Conservation (phyloP, 2,113 vertebrate genomes). For the Ptychochromis oligacanthus region DNA sequence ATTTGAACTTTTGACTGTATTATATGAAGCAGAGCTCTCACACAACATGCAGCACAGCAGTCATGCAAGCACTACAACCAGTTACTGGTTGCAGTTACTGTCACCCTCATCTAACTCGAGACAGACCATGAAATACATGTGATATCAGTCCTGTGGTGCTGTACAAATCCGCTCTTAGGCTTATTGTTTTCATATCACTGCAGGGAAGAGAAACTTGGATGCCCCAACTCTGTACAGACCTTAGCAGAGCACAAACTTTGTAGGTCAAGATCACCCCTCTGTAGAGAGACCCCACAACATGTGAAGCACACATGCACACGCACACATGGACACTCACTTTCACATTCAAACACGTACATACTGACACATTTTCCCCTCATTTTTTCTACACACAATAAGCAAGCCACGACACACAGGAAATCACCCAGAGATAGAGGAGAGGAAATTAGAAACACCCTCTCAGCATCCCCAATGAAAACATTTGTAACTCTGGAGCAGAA, state of each 20-base stretch:
- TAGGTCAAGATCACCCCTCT: slow-evolving; percentile 50
- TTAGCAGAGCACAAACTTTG: slow-evolving; percentile 36
- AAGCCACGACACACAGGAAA: slow-evolving; percentile 72
- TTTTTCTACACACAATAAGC: slow-evolving; percentile 46
- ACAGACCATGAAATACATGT: slow-evolving; percentile 25
- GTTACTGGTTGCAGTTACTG: neutral
- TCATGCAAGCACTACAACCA: slow-evolving; percentile 19
- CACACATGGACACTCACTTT: neutral
- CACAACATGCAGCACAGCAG: slow-evolving; percentile 5
- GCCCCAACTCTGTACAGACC: slow-evolving; percentile 23
- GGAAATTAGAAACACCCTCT: slow-evolving; percentile 80
- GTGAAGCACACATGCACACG: slow-evolving; percentile 10
- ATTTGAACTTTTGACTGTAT: neutral
- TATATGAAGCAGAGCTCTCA: neutral
- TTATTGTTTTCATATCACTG: slow-evolving; percentile 62
- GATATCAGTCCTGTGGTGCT: slow-evolving; percentile 47
- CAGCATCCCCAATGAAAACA: slow-evolving; percentile 78
- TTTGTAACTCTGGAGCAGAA: slow-evolving; percentile 71
- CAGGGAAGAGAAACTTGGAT: slow-evolving; percentile 54
- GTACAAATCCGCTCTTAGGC: slow-evolving; percentile 47
- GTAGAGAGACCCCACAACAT: slow-evolving; percentile 45
- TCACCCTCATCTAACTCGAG: slow-evolving; percentile 23
- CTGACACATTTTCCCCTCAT: slow-evolving; percentile 29
- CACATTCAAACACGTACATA: neutral
- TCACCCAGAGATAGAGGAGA: slow-evolving; percentile 71